phyloP scores from a whole-genome alignment of 2,888 invertebrate species.

The Toxonevra muliebris region DNA sequence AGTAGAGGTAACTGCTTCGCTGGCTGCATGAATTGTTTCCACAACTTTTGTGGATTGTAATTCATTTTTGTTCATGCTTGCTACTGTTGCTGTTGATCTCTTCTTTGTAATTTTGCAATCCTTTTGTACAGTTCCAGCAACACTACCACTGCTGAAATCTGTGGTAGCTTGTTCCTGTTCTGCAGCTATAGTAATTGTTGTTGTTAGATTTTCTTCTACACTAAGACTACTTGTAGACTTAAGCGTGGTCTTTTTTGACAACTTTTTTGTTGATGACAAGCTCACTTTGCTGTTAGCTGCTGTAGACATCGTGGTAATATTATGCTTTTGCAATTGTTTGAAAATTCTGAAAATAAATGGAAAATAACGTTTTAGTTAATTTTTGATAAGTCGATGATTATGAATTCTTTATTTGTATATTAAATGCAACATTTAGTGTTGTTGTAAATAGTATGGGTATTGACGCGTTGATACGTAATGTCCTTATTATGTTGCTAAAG shows the following conservation, averaged over 20 bases:
- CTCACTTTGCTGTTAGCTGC: neutral
- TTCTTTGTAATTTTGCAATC: neutral
- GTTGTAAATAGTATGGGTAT: too few relatives aligned
- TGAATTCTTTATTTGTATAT: too few relatives aligned
- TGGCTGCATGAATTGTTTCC: neutral
- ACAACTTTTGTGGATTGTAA: neutral
- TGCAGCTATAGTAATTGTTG: too few relatives aligned
- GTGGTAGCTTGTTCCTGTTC: too few relatives aligned
- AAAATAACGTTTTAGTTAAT: too few relatives aligned
- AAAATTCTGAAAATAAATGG: neutral
- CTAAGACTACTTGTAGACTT: neutral
- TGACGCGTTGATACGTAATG: too few relatives aligned
- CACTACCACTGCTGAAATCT: neutral
- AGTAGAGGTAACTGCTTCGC: too few relatives aligned
- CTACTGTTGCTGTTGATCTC: neutral
- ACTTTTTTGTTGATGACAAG: neutral
- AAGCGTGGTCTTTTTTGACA: conserved; percentile 1
- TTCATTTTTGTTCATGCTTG: neutral
- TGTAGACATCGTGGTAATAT: conserved; percentile 5
- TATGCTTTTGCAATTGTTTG: conserved; percentile 7
- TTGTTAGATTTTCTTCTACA: neutral
- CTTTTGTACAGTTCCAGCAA: neutral
- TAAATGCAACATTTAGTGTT: too few relatives aligned
- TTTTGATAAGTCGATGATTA: too few relatives aligned
- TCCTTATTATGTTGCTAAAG: too few relatives aligned